phyloP scores from a whole-genome alignment of 2,888 invertebrate genomes.

The Danaus chrysippus region DNA sequence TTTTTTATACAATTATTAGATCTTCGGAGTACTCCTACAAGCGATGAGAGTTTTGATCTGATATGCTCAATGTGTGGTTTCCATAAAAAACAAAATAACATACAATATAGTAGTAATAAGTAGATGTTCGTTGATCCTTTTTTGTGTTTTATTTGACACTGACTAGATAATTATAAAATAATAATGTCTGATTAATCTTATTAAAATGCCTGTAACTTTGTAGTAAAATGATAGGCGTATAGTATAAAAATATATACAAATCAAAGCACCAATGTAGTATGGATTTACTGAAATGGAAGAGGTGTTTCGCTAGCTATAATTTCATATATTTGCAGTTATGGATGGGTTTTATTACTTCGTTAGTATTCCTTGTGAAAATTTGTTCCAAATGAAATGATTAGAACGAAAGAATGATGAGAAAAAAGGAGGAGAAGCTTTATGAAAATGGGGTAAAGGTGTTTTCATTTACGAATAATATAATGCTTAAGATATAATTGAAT shows the following conservation, averaged over 20 bases:
- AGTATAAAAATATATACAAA: not conserved
- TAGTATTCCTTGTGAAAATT: conserved; percentile 33
- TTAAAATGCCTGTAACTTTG: too few relatives aligned
- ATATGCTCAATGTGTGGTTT: too few relatives aligned
- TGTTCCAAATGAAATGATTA: conserved; percentile 32
- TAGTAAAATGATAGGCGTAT: too few relatives aligned
- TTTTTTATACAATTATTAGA: too few relatives aligned
- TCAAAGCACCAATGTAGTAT: conserved; percentile 43
- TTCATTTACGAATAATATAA: not conserved
- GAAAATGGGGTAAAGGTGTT: conserved; percentile 18
- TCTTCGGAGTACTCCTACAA: too few relatives aligned
- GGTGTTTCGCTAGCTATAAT: conserved; percentile 33
- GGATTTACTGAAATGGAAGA: conserved; percentile 47
- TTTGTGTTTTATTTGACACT: too few relatives aligned
- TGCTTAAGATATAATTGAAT: not conserved
- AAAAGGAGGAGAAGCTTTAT: conserved; percentile 28
- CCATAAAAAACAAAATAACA: too few relatives aligned
- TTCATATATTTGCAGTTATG: conserved; percentile 33
- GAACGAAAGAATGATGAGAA: conserved; percentile 37
- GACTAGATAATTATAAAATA: too few relatives aligned
- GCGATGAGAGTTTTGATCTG: too few relatives aligned
- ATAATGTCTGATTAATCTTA: too few relatives aligned
- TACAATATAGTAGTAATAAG: too few relatives aligned
- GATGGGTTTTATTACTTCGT: conserved; percentile 12
- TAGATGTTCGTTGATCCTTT: too few relatives aligned